Percentiles rank a stretch among this genome's conserved stretches.
Conservation (phyloP, 2,888 invertebrate genomes). For the Campopleginae sp. region DNA sequence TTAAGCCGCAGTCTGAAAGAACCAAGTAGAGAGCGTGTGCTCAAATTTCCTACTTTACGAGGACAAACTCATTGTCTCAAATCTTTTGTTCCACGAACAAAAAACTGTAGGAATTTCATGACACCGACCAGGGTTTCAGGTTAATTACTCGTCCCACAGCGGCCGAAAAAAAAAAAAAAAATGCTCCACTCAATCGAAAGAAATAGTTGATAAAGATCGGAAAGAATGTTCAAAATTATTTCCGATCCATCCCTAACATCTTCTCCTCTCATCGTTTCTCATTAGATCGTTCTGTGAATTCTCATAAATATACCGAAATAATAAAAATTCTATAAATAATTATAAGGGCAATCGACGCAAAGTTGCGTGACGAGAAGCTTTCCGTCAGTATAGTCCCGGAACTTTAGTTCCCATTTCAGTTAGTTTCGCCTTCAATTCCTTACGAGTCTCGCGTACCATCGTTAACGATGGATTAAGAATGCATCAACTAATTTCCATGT, state of each 20-base stretch:
- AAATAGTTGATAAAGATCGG: too few species aligned
- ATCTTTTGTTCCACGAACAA: constrained; percentile 28
- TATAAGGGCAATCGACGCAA: constrained; percentile 11
- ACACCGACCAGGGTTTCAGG: neutral
- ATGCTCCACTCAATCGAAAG: too few species aligned
- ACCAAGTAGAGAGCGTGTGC: neutral
- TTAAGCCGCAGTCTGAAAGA: constrained; percentile 2
- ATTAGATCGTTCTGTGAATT: neutral
- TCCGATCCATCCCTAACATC: too few species aligned
- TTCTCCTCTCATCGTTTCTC: neutral
- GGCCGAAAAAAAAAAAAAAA: too few species aligned
- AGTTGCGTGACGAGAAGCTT: neutral
- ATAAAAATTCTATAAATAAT: neutral
- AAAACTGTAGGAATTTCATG: constrained; percentile 10
- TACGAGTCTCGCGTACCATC: constrained; percentile 22
- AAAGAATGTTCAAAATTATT: too few species aligned
- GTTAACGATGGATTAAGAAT: constrained; percentile 50
- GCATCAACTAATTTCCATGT: constrained; percentile 62
- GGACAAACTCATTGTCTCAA: neutral
- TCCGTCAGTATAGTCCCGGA: constrained; percentile 1
- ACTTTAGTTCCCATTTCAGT: constrained; percentile 10
- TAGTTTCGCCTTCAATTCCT: constrained; percentile 25
- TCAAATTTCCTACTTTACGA: constrained; percentile 36
- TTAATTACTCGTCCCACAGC: constrained; percentile 25
- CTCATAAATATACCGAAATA: neutral